Conservation (phyloP, 2,113 vertebrate genomes). For the Accipiter virgatus region DNA sequence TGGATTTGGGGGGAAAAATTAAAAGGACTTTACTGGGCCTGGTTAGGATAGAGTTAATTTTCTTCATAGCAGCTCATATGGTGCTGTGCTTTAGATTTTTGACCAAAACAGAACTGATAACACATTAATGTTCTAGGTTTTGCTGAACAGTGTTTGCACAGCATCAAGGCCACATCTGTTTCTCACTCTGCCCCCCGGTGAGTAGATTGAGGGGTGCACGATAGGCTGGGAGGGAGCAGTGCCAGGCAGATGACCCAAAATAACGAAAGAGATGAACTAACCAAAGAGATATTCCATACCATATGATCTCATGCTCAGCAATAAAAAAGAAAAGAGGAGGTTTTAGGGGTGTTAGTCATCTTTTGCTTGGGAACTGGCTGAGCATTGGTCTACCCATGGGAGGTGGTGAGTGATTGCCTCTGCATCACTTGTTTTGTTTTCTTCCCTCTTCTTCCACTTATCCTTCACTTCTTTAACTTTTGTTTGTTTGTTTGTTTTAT, state of each 20-base stretch:
- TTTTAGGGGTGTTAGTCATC: background rate
- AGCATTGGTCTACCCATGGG: background rate
- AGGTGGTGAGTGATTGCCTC: background rate
- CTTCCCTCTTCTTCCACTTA: background rate
- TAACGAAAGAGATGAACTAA: background rate
- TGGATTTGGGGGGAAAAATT: background rate
- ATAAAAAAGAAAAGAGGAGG: background rate
- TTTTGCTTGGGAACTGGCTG: background rate
- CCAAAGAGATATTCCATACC: background rate
- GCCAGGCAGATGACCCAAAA: background rate
- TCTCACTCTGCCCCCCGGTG: background rate
- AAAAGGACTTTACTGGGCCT: background rate
- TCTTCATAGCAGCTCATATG: background rate
- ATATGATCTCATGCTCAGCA: background rate
- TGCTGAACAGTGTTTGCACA: background rate
- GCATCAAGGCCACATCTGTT: background rate
- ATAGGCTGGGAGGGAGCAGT: background rate
- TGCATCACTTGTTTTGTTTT: background rate
- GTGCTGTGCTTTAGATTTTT: background rate
- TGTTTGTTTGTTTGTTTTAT: background rate
- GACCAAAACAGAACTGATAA: background rate
- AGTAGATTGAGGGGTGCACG: background rate
- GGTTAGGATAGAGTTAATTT: background rate
- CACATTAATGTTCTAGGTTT: background rate
- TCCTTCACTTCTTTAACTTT: background rate